Evolutionary conservation across 1,140 invertebrate genomes (phyloP), one percentile per base, ranked within the genome.

Genomic region (Vanessa atalanta): DNA sequence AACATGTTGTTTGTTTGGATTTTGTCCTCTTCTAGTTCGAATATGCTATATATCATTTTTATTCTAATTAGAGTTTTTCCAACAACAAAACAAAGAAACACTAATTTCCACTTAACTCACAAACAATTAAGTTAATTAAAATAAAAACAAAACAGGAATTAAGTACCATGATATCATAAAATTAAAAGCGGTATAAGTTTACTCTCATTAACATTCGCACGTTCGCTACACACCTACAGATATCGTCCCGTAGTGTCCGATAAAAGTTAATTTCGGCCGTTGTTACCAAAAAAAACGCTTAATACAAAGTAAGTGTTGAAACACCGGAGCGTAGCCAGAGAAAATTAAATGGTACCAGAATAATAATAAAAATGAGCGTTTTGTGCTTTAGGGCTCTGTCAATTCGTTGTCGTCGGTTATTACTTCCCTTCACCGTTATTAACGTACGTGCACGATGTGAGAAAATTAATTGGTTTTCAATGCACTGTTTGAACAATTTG

Each of bases 351-450:
- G 83, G 78, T 77, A 75, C 23, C 55, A 14, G 55, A 77, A 77
- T 83, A 80, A 86, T 88, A 87, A 89, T 87, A 89, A 89, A 88
- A 89, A 87, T 85, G 85, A 84, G 80, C 83, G 79, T 88, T 86
- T 83, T 78, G 55, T 60, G 55, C 85, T 86, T 84, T 85, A 80
- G 81, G 79, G 80, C 72, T 72, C 31, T 67, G 78, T 75, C 79
- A 78, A 70, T 78, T 79, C 55, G 55, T 75, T 68, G 64, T 48
- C 64, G 61, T 63, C 65, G 60, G 61, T 47, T 48, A 57, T 47
- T 70, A 50, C 53, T 60, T 70, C 55, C 60, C 65, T 57, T 3
- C 8, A n/a, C 16, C n/a, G 9, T 73, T 73, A 73, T 68, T 67
- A 48, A 67, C 72, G 72, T 63, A 73, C 72, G 57, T 68, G 65